Base-by-base conservation (phyloP, 2,888 invertebrate species). In the Machimus rusticus region DNA sequence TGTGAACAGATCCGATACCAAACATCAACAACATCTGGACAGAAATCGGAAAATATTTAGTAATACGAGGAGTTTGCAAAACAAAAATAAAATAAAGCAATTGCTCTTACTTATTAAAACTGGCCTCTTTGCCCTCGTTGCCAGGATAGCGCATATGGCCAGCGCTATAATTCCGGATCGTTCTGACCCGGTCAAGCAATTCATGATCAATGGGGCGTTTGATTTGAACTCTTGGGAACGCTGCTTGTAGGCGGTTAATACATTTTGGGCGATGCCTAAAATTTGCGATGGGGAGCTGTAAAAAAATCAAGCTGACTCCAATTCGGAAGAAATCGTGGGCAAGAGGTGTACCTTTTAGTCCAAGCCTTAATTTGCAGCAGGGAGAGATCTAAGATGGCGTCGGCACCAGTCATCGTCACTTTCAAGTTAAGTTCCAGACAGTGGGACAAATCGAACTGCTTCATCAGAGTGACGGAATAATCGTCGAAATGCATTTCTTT, bases 1-100 rank as follows among this genome's bases (percentile, higher is more conserved):
- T 93, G 93, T 76, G 91, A 91, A 82, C 92, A 93, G 89, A 93
- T 92, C 23, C 93, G 92, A 78, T 91, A 91, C 93, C 93, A 93
- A 88, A 93, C 91, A 90, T 93, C 93, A 28, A 93, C 91, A 12
- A 92, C 91, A 91, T 93, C 93, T 93, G 76, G 5, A 87, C 28
- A 43, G 0, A 43, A 43, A 39, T 39, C 39, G 9, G 0, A 9
- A 39, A 39, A 9, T 74, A 34, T 9, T 74, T 74, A 34, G 6
- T 23, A 57, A 14, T n/a, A 55, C 9, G 2, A 57, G 16, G 5
- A 4, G 8, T 8, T 19, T 57, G 0, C 55, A 5, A 1, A 55
- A 55, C 8, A n/a, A 55, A 23, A 19, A 2, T 51, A 55, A 55
- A n/a, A n/a, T n/a, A n/a, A 55, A 14, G 16, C 37, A 37, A 6